Evolutionary conservation across 1,140 invertebrate species (phyloP).

Genomic region (Harlomillsia oculata): DNA sequence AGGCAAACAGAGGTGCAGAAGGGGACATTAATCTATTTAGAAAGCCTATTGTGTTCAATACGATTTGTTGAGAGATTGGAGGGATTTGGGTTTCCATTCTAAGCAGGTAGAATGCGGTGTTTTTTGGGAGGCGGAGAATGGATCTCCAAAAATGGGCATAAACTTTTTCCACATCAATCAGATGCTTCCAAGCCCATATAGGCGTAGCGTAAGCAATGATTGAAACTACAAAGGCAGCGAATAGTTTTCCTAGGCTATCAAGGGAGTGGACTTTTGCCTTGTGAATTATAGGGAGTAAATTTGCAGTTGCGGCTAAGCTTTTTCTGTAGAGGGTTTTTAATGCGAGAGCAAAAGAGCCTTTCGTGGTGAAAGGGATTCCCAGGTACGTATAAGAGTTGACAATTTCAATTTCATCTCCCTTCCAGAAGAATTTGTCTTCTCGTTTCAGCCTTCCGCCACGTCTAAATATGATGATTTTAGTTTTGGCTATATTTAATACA

Average conservation of each 20-base stretch:
- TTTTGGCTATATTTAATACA: constrained; percentile 33
- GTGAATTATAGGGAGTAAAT: neutral
- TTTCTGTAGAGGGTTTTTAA: neutral
- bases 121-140: too few relatives aligned
- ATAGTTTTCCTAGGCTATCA: neutral
- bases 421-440: neutral
- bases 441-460: constrained; percentile 5
- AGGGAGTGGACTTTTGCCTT: neutral
- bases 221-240: neutral
- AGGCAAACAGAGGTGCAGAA: too few relatives aligned
- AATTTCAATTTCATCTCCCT: constrained; percentile 7
- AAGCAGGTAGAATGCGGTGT: too few relatives aligned
- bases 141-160: too few relatives aligned
- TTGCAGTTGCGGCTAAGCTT: neutral
- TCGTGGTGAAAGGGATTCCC: constrained; percentile 9
- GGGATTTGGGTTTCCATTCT: too few relatives aligned
- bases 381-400: constrained; percentile 25
- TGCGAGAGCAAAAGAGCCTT: neutral
- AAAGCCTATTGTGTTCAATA: too few relatives aligned
- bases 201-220: constrained; percentile 1
- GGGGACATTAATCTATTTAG: too few relatives aligned
- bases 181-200: too few relatives aligned
- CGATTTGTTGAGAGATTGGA: too few relatives aligned
- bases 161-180: too few relatives aligned
- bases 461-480: constrained; percentile 35